Conservation (phyloP, 2,888 invertebrate genomes). For the Philereme transversata region DNA sequence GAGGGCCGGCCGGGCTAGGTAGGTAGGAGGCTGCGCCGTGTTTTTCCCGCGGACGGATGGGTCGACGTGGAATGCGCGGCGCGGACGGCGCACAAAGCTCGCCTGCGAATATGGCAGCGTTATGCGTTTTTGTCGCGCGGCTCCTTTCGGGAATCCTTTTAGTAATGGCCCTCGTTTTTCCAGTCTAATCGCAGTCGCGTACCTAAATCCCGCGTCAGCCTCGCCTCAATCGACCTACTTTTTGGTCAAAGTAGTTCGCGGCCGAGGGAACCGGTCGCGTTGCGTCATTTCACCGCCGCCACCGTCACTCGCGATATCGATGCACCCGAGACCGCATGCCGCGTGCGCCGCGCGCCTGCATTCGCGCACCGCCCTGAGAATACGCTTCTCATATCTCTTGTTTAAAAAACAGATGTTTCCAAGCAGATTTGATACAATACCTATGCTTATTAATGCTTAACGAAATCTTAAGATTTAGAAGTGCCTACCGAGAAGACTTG, state of each 20-base stretch:
- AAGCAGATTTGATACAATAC: too few relatives aligned
- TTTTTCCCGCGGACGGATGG: too few relatives aligned
- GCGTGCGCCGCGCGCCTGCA: background rate
- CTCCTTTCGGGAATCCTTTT: conserved; percentile 63
- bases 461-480: background rate
- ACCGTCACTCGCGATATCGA: conserved; percentile 11
- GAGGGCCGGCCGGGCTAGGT: too few relatives aligned
- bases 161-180: conserved; percentile 66
- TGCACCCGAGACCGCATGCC: conserved; percentile 1
- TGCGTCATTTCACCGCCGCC: conserved; percentile 24
- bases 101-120: conserved; percentile 45
- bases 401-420: too few relatives aligned
- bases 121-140: conserved; percentile 65
- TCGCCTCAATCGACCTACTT: conserved; percentile 52
- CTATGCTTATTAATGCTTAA: background rate
- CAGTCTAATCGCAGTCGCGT: conserved; percentile 57
- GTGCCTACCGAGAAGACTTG: background rate
- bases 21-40: too few relatives aligned
- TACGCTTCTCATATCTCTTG: too few relatives aligned
- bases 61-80: conserved; percentile 30
- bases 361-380: too few relatives aligned
- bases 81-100: conserved; percentile 45
- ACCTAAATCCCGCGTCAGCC: conserved; percentile 53
- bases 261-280: conserved; percentile 44
- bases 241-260: conserved; percentile 46